Base-by-base conservation (phyloP, 2,797 vertebrate species). In the Peromyscus nudipes region DNA sequence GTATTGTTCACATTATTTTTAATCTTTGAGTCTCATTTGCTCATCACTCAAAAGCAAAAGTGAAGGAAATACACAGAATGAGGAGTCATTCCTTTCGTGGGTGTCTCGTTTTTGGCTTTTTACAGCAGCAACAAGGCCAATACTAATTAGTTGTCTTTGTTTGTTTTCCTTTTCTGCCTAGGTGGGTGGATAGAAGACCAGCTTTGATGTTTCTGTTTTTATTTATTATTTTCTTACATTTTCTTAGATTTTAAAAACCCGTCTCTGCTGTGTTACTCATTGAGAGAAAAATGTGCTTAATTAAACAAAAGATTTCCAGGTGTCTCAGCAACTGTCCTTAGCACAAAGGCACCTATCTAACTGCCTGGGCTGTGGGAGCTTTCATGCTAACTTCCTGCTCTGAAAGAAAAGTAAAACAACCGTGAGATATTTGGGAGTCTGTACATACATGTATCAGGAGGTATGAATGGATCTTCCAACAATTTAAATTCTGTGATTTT, bases 181-280 rank as follows among this genome's bases (percentile, higher is more conserved):
- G 25, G 60, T 91, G 96, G 94, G 96, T 96, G 92, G 84, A 87
- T 79, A 79, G 81, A 96, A 97, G 94, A 95, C 84, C 67, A 96
- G 6, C 46, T 97, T 97, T 95, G 93, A 94, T 97, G 71, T 75
- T 89, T 11, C 62, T 95, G 6, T 14, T 91, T 96, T 52, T 92
- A 92, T 95, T 96, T 98, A 69, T 87, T 91, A 52, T 91, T 98
- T 97, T 81, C 55, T 95, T 96, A 96, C 43, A 97, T 97, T 71
- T 55, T 90, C 97, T 97, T 96, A 88, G 94, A 77, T 93, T 96
- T 82, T 91, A 91, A 98, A 97, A 89, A 17, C 17, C 31, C 79
- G 37, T 49, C 94, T 89, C 52, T 97, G n/a, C 37, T 82, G 49
- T 95, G 97, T 71, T 93, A 85, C 25, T 96, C 77, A 46, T 87